phyloP scores from a whole-genome alignment of 2,113 vertebrate species.

The Daboia siamensis region DNA sequence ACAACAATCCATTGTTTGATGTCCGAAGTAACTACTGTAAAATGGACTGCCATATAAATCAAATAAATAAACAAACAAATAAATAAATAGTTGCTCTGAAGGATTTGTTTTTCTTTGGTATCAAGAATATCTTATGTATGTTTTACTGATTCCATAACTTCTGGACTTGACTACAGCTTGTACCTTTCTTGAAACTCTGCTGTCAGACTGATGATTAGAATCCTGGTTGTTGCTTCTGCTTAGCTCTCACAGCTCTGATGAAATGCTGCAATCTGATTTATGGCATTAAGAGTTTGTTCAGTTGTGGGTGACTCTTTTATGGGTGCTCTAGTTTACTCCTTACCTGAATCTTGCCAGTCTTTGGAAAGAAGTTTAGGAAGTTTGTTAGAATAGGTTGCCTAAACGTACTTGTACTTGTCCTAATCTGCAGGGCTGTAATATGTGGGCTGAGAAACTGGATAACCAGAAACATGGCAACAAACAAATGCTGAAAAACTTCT shows the following conservation, averaged over 20 bases:
- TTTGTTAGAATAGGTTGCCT: slow-evolving; percentile 21
- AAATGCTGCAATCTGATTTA: neutral
- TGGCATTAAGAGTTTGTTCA: neutral
- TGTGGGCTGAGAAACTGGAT: neutral
- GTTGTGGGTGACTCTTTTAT: neutral
- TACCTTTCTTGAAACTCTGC: neutral
- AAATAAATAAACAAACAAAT: neutral
- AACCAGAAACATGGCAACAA: neutral
- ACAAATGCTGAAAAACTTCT: neutral
- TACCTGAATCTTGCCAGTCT: neutral
- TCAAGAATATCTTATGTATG: neutral
- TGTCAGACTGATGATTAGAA: neutral
- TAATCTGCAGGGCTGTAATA: neutral
- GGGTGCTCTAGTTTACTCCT: neutral
- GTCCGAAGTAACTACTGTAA: neutral
- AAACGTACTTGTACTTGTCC: slow-evolving; percentile 12
- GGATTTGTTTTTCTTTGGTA: neutral
- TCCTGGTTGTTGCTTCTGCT: neutral
- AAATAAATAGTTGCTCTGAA: neutral
- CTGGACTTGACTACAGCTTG: neutral
- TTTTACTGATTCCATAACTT: neutral
- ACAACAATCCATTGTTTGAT: neutral
- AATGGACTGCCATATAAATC: neutral
- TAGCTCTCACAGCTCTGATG: neutral
- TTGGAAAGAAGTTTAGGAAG: neutral